These are phyloP conservation scores for Stegodyphus mimosarum DNA, from an alignment of 1,140 invertebrate species.

Conservation along the genomic window DNA sequence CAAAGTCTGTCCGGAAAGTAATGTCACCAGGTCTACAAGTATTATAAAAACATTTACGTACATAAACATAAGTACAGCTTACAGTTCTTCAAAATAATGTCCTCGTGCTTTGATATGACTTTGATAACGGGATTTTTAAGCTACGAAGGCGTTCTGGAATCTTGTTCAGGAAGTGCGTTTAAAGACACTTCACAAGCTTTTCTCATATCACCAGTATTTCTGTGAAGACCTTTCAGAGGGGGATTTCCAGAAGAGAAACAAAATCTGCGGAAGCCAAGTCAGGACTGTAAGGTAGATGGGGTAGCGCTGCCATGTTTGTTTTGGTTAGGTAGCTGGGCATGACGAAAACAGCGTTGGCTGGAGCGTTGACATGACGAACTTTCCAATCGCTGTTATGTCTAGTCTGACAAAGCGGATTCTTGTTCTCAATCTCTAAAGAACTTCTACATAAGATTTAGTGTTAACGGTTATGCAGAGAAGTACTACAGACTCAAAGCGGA, in stretches of 20 bases:
- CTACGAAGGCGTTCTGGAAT: neutral
- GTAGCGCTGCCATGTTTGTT: neutral
- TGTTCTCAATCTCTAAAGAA: no score
- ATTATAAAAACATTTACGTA: neutral
- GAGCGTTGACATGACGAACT: no score
- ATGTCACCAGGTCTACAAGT: neutral
- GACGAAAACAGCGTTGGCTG: no score
- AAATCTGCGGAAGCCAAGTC: neutral
- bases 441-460: no score
- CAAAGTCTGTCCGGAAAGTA: neutral
- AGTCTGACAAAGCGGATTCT: no score
- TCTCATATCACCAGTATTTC: neutral
- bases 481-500: no score
- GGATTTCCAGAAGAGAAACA: neutral
- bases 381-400: no score
- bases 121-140: neutral
- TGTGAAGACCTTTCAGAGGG: neutral
- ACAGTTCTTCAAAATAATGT: neutral
- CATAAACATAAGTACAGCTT: neutral
- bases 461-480: no score
- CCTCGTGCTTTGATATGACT: neutral
- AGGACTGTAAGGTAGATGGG: constrained; percentile 8
- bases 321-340: no score
- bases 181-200: neutral
- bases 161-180: neutral